Conservation (phyloP, 2,888 invertebrate species). For the Helleia helle region DNA sequence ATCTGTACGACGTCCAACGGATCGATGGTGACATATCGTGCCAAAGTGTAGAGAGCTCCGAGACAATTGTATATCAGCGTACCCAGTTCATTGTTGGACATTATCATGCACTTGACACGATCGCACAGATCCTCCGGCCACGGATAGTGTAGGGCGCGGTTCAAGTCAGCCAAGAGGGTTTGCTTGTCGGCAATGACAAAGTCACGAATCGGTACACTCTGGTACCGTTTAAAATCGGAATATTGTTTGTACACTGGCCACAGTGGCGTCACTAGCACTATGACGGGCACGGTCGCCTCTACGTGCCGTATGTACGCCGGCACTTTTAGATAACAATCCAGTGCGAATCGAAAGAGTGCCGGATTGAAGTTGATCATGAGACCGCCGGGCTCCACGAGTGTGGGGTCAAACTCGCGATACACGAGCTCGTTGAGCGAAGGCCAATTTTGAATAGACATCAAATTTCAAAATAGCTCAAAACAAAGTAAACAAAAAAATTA, state of each 20-base stretch:
- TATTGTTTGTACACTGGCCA: slow-evolving; percentile 10
- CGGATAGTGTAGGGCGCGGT: slow-evolving; percentile 2
- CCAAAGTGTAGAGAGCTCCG: slow-evolving; percentile 5
- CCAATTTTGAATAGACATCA: too few species aligned
- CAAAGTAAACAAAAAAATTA: too few species aligned
- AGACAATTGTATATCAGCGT: slow-evolving; percentile 7
- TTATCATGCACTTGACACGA: neutral
- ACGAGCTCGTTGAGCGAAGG: slow-evolving; percentile 8
- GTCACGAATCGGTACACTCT: too few species aligned
- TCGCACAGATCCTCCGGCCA: slow-evolving; percentile 10
- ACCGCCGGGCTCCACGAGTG: slow-evolving; percentile 2
- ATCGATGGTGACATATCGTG: slow-evolving; percentile 5
- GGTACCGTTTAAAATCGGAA: slow-evolving; percentile 7
- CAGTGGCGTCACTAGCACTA: slow-evolving; percentile 7
- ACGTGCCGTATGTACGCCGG: slow-evolving; percentile 10
- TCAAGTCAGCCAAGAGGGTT: slow-evolving; percentile 9
- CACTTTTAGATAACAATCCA: slow-evolving; percentile 8
- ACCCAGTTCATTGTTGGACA: slow-evolving; percentile 6
- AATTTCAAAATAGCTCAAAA: too few species aligned
- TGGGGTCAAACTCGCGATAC: slow-evolving; percentile 6
- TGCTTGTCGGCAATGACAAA: too few species aligned
- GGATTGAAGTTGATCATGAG: slow-evolving; percentile 4
- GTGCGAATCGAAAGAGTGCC: slow-evolving; percentile 9
- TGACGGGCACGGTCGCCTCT: slow-evolving; percentile 7
- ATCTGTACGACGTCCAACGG: slow-evolving; percentile 6